Percentiles rank a stretch among this genome's conserved stretches.
Conservation (phyloP, 2,888 invertebrate species). For the Linnaemya vulpina region DNA sequence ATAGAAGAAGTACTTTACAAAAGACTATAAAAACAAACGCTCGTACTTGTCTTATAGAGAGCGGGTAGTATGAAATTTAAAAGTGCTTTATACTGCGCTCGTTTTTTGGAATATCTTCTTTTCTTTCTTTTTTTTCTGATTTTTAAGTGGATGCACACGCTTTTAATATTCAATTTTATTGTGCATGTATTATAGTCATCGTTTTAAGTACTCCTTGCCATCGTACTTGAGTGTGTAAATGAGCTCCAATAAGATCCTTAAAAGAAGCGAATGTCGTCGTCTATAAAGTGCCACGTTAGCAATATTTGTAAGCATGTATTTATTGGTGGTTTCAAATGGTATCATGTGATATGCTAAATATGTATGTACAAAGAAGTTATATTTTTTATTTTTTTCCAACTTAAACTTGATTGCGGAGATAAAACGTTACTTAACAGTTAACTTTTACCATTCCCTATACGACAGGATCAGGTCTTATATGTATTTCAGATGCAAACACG, state of each 20-base stretch:
- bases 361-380: not conserved
- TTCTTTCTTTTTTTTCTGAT: not conserved
- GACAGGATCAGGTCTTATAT: too few relatives aligned
- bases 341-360: slow-evolving; percentile 22
- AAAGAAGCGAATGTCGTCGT: slow-evolving; percentile 48
- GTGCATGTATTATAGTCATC: slow-evolving; percentile 43
- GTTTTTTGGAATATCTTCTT: slow-evolving; percentile 14
- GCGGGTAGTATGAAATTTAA: slow-evolving; percentile 4
- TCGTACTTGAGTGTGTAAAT: slow-evolving; percentile 58
- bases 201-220: slow-evolving; percentile 29
- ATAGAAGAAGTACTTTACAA: slow-evolving; percentile 32
- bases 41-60: slow-evolving; percentile 28
- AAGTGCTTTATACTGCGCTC: slow-evolving; percentile 29
- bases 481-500: too few relatives aligned
- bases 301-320: not conserved
- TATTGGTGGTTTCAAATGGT: slow-evolving; percentile 13
- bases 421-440: too few relatives aligned
- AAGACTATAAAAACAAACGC: slow-evolving; percentile 43
- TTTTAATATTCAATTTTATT: slow-evolving; percentile 66
- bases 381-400: too few relatives aligned
- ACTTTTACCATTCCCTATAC: too few relatives aligned
- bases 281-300: slow-evolving; percentile 18
- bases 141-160: slow-evolving; percentile 71
- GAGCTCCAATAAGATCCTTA: slow-evolving; percentile 61
- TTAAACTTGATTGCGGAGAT: too few relatives aligned